These are phyloP conservation scores for Drusus annulatus DNA, from an alignment of 1,140 invertebrate genomes.

Conservation along the genomic window DNA sequence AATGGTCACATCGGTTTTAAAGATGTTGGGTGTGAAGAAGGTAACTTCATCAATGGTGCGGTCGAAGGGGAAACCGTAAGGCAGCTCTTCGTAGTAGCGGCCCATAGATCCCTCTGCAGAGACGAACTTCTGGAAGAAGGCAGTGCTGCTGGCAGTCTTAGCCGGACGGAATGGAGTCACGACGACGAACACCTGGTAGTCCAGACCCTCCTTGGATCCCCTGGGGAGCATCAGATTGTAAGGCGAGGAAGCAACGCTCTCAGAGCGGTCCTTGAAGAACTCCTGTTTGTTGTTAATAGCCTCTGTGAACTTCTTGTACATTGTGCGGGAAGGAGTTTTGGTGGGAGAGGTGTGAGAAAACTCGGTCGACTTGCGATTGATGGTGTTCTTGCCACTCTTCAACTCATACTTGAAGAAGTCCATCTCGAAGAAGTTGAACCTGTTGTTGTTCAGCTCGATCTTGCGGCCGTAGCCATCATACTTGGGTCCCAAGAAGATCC, in stretches of 20 bases:
- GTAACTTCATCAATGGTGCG: conserved; percentile 73
- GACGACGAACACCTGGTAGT: conserved; percentile 74
- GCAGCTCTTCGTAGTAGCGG: conserved; percentile 69
- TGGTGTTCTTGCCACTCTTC: conserved; percentile 76
- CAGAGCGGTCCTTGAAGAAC: conserved; percentile 69
- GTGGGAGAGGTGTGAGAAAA: conserved; percentile 69
- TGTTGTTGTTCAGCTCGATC: conserved; percentile 73
- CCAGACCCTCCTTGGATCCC: conserved; percentile 72
- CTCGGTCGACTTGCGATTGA: conserved; percentile 69
- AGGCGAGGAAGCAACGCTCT: conserved; percentile 74
- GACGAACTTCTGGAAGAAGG: conserved; percentile 78
- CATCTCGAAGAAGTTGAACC: conserved; percentile 76
- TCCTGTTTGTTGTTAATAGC: conserved; percentile 66
- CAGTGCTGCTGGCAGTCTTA: conserved; percentile 63
- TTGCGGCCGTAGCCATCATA: conserved; percentile 69
- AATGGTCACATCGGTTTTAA: conserved; percentile 76
- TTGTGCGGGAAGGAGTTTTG: conserved; percentile 69
- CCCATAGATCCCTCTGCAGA: conserved; percentile 44
- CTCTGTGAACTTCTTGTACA: conserved; percentile 68
- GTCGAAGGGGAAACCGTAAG: conserved; percentile 82
- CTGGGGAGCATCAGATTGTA: conserved; percentile 74
- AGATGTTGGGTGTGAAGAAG: conserved; percentile 77
- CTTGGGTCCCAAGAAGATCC: conserved; percentile 64
- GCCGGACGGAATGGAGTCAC: conserved; percentile 67
- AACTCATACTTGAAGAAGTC: conserved; percentile 79